Evolutionary conservation across 2,797 vertebrate species (phyloP), one percentile per base, ranked within the genome.

Genomic region (Morus bassanus): DNA sequence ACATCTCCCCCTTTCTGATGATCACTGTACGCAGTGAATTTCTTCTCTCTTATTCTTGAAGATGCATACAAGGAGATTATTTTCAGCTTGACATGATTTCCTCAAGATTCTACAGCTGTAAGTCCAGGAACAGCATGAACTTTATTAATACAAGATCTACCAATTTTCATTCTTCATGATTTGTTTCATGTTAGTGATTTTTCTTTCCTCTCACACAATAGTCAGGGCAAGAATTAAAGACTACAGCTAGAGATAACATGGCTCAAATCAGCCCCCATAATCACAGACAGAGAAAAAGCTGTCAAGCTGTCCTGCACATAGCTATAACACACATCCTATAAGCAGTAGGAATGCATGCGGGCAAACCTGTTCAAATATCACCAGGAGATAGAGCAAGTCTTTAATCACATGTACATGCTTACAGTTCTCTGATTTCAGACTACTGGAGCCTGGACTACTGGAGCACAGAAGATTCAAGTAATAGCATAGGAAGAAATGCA

Each of bases 281-380:
- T 33, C 53, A 59, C 65, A 54, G 64, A 4, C 3, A 78, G 31
- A 35, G 35, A 21, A 86, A 54, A 48, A 56, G 35, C 57, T 78
- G 35, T 17, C 31, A 59, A 57, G 27, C 24, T 76, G 37, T 23
- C 43, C 79, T 43, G 41, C 18, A 31, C 13, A 15, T 11, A 13
- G 19, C 77, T 86, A 7, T 2, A 46, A 65, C 4, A 6, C 31
- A 69, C 30, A 43, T 13, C 57, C 51, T 45, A 8, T 1, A 7
- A 68, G 57, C 10, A 53, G 41, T 0, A 43, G 57, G 41, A 68
- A 78, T 28, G 10, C 22, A n/a, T 0, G 0, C 10, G 16, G 54
- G 31, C 3, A 90, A 72, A 27, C 1, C 1, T 16, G 22, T 73
- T 73, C 39, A 11, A 77, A 24, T 14, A 35, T 23, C 41, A 41